phyloP scores from a whole-genome alignment of 2,888 invertebrate genomes.

The Cheilosia soror region DNA sequence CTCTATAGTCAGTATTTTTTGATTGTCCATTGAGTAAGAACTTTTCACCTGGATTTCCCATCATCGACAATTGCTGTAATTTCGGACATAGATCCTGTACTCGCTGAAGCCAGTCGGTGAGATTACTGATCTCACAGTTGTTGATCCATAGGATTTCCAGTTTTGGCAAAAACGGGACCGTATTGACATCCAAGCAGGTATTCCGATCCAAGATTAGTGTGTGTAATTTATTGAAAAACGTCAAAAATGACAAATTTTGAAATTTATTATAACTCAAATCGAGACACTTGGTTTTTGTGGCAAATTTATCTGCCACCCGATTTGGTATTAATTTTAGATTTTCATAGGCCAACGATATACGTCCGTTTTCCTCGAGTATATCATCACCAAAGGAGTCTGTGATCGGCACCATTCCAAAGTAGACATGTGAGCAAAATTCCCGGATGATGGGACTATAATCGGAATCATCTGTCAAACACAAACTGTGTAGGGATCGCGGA shows the following conservation, averaged over 20 bases:
- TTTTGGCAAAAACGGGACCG: slow-evolving; percentile 89
- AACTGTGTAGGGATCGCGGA: slow-evolving; percentile 79
- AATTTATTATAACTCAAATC: slow-evolving; percentile 90
- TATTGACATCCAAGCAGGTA: slow-evolving; percentile 88
- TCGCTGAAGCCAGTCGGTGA: slow-evolving; percentile 90
- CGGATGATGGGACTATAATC: slow-evolving; percentile 77
- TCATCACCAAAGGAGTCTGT: slow-evolving; percentile 79
- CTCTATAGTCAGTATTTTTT: slow-evolving; percentile 76
- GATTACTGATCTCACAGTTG: slow-evolving; percentile 86
- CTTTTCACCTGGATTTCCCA: slow-evolving; percentile 90
- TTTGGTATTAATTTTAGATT: slow-evolving; percentile 87
- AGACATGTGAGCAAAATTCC: slow-evolving; percentile 70
- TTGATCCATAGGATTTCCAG: slow-evolving; percentile 91
- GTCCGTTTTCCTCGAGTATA: slow-evolving; percentile 84
- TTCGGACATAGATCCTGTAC: slow-evolving; percentile 89
- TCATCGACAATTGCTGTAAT: slow-evolving; percentile 88
- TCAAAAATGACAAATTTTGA: slow-evolving; percentile 90
- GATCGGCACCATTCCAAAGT: slow-evolving; percentile 79
- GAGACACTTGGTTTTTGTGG: slow-evolving; percentile 86
- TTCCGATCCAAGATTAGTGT: slow-evolving; percentile 93
- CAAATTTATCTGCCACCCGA: slow-evolving; percentile 87
- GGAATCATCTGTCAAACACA: slow-evolving; percentile 80
- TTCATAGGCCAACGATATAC: slow-evolving; percentile 89
- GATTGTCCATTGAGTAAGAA: background rate
- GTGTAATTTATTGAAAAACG: slow-evolving; percentile 89